Percentiles rank a stretch among this genome's conserved stretches.
phyloP scores from a whole-genome alignment of 2,888 invertebrate genomes.

The Tenthredo amoena region DNA sequence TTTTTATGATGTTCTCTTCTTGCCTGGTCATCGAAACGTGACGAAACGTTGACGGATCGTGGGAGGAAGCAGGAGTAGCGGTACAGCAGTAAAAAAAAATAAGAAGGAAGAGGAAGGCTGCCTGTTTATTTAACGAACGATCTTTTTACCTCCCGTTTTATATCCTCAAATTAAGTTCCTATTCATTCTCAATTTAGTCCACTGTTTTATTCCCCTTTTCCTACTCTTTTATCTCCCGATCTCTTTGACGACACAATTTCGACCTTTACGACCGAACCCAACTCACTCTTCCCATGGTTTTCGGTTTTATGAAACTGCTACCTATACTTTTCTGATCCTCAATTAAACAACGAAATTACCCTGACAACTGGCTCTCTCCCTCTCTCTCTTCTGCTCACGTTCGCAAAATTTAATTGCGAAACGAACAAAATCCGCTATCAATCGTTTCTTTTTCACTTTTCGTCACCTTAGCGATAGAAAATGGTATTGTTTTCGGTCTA shows the following conservation, averaged over 20 bases:
- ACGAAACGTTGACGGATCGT: background rate
- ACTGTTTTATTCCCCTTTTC: slow-evolving; percentile 18
- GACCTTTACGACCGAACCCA: slow-evolving; percentile 6
- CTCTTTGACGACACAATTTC: slow-evolving; percentile 43
- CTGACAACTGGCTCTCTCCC: background rate
- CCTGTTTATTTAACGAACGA: slow-evolving; percentile 16
- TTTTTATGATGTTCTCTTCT: background rate
- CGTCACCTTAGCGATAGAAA: too few species aligned
- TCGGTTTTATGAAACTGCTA: slow-evolving; percentile 29
- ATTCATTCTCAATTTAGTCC: slow-evolving; percentile 36
- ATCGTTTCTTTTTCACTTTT: too few species aligned
- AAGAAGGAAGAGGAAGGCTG: background rate
- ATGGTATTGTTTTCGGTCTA: too few species aligned
- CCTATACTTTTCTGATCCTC: slow-evolving; percentile 12
- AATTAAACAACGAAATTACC: slow-evolving; percentile 15
- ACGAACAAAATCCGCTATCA: background rate
- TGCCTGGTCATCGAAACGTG: background rate
- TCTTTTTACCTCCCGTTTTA: slow-evolving; percentile 26
- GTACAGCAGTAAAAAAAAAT: background rate
- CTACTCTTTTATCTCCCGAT: slow-evolving; percentile 1
- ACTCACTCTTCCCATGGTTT: background rate
- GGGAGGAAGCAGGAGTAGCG: background rate
- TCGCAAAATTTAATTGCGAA: background rate
- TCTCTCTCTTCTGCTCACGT: too few species aligned
- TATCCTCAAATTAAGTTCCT: slow-evolving; percentile 10